phyloP scores from a whole-genome alignment of 2,888 invertebrate genomes.

The Odontothrips loti region DNA sequence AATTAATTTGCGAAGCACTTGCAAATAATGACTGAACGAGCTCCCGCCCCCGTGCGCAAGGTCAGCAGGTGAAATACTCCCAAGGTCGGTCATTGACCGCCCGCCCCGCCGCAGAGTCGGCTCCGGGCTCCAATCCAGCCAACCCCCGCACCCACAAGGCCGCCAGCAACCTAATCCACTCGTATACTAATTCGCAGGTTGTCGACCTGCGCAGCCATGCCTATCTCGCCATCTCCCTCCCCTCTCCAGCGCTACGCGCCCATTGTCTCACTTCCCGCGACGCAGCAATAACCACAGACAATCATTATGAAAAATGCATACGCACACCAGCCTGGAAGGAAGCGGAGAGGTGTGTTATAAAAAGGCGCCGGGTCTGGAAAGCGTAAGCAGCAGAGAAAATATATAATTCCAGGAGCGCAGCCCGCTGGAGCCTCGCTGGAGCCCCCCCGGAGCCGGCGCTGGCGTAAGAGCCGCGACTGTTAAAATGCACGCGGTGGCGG shows the following conservation, averaged over 20 bases:
- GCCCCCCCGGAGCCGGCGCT: neutral
- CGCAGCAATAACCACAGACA: neutral
- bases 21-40: too few relatives aligned
- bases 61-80: too few relatives aligned
- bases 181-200: too few relatives aligned
- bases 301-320: constrained; percentile 6
- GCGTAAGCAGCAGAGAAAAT: neutral
- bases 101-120: too few relatives aligned
- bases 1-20: too few relatives aligned
- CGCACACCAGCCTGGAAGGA: neutral
- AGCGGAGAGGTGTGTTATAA: neutral
- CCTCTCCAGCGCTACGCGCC: neutral
- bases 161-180: too few relatives aligned
- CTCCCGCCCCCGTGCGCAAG: too few relatives aligned
- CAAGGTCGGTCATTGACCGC: too few relatives aligned
- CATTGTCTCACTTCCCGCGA: too few relatives aligned
- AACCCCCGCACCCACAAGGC: too few relatives aligned
- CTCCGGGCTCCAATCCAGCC: too few relatives aligned
- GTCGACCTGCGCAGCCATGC: too few relatives aligned
- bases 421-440: neutral
- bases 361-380: neutral
- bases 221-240: neutral
- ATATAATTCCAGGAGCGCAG: neutral
- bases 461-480: neutral
- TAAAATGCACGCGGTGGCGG: constrained; percentile 8